Conservation (phyloP, 2,888 invertebrate species). For the Machimus atricapillus region DNA sequence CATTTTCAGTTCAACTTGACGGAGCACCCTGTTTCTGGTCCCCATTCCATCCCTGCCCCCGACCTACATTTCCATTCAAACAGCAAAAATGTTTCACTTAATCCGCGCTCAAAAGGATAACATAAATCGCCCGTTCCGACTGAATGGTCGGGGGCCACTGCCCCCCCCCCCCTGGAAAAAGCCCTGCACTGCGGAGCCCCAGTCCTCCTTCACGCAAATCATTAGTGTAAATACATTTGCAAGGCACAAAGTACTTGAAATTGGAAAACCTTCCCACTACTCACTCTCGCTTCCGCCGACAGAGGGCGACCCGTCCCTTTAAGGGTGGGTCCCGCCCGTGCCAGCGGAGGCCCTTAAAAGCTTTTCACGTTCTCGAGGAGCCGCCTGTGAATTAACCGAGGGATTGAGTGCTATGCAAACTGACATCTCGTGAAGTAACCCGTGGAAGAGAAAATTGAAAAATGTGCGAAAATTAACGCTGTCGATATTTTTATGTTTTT, state of each 20-base stretch:
- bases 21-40: not conserved
- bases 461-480: slow-evolving; percentile 24
- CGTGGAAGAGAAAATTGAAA: slow-evolving; percentile 8
- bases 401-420: slow-evolving; percentile 15
- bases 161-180: not conserved
- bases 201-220: not conserved
- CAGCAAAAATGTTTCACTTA: not conserved
- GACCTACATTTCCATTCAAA: not conserved
- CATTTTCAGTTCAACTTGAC: not conserved
- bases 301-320: not conserved
- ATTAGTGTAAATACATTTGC: not conserved
- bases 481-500: not conserved
- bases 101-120: not conserved
- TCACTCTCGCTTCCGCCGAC: not conserved
- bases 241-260: slow-evolving; percentile 12
- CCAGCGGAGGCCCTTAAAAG: not conserved
- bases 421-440: slow-evolving; percentile 4
- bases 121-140: slow-evolving; percentile 3
- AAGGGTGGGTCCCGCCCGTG: not conserved
- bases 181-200: not conserved
- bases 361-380: slow-evolving; percentile 2
- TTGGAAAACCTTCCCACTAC: not conserved
- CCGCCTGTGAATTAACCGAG: slow-evolving; percentile 3
- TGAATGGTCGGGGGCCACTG: not conserved
- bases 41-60: not conserved